Evolutionary conservation across 2,113 vertebrate species (phyloP), one percentile per base, ranked within the genome.

Genomic region (Phylloscopus trochilus): DNA sequence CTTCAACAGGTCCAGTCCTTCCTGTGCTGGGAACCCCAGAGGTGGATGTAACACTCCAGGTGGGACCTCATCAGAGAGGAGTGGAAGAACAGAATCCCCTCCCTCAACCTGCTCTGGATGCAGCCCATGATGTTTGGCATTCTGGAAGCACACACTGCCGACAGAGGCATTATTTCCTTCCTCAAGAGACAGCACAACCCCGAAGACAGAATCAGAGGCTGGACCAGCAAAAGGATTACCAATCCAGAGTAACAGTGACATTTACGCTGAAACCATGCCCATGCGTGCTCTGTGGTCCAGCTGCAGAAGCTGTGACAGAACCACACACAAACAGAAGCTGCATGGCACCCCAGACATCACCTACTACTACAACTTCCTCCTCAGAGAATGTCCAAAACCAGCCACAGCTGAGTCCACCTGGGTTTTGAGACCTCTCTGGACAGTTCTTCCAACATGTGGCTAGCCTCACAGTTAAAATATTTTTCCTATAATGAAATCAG

Each of bases 241-340:
- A 66, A 3, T 7, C 27, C 12, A 23, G 14, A 63, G 30, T 28
- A 67, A 63, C 28, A n/a, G 1, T 9, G 37, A 39, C 27, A 33
- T 30, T 82, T 59, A 60, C 0, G 0, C 37, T 68, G 78, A 67
- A 89, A 59, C 17, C 24, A 35, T 5, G 4, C 6, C 39, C 7
- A 0, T 26, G 27, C 2, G 1, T 10, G 73, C 19, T 31, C 43
- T 18, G 39, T 12, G 23, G 30, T 55, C 20, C 52, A 72, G 44
- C 28, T 39, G 64, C 69, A 87, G 70, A 47, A 18, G 33, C 53
- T 82, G 27, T 37, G 55, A 28, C 33, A 53, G 53, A 72, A 89
- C 23, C 5, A 5, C 1, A 1, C 6, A 30, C 4, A 43, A 17
- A 22, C 1, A 51, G 49, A 74, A 13, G 35, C 35, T 43, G 35